Base-by-base conservation (phyloP, 2,113 vertebrate genomes). In the Hippotragus niger region DNA sequence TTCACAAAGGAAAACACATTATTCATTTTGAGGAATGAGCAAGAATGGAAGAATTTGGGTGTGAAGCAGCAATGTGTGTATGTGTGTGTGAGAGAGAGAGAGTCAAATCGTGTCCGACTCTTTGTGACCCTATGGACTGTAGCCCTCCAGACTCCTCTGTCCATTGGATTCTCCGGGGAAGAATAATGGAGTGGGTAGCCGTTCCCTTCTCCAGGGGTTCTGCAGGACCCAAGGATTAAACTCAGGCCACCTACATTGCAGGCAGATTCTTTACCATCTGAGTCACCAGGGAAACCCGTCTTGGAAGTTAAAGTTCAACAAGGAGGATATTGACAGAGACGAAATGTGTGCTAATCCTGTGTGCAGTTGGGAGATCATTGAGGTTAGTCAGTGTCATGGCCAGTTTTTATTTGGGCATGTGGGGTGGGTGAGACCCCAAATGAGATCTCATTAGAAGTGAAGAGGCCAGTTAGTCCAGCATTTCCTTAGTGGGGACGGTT, bases 1-100 rank as follows among this genome's bases (percentile, higher is more conserved):
- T 81, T 95, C 45, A 62, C 16, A 60, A 64, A 40, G 40, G 23
- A 71, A 50, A 80, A 91, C 31, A 60, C 10, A 45, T 80, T 17
- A 91, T 76, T 93, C 40, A 40, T 93, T 93, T 67, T 94, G 50
- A 96, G 91, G 36, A 94, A 62, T 94, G 40, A 94, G 16, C 81
- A 96, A n/a, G 36, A 74, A 43, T 94, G 47, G 47, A 64, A 82
- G 57, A 50, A 47, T 83, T 82, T 1, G 31, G n/a, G 4, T 57
- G 2, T 78, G 62, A 71, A 71, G 57, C n/a, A 90, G 50, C 58
- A 76, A 0, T 36, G 17, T 71, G 19, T 40, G 67, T 71, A 1
- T 71, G 19, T 43, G 36, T 23, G 36, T 12, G 36, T 3, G 62
- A 4, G 31, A 8, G 57, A 27, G 55, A 57, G 25, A 27, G 25